These are phyloP conservation scores for Lepilemur septentrionalis DNA, from an alignment of 2,797 vertebrate genomes.

Conservation along the genomic window DNA sequence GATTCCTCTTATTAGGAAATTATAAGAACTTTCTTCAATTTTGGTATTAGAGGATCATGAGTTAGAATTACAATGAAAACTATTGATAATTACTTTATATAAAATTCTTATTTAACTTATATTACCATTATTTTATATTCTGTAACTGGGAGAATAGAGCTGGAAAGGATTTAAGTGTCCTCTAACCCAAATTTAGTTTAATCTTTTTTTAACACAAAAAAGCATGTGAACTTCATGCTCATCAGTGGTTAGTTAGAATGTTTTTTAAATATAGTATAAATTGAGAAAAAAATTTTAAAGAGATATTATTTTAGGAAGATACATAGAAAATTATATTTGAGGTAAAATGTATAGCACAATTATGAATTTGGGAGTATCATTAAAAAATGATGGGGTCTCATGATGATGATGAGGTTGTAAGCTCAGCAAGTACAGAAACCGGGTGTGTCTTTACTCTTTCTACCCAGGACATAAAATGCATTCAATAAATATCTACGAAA, in stretches of 20 bases:
- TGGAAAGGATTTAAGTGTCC: neutral
- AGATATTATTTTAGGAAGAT: neutral
- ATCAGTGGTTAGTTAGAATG: neutral
- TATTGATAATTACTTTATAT: neutral
- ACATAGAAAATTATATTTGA: neutral
- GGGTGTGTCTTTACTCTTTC: neutral
- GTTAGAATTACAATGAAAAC: conserved; percentile 7
- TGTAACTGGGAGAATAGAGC: neutral
- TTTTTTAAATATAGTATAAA: neutral
- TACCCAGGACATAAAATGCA: neutral
- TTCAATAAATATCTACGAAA: neutral
- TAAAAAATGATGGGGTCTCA: neutral
- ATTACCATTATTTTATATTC: neutral
- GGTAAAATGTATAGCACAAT: neutral
- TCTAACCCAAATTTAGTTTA: neutral
- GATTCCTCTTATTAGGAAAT: neutral
- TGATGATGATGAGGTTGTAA: neutral
- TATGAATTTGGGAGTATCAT: neutral
- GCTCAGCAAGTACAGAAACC: neutral
- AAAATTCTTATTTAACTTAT: neutral
- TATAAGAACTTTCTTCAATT: neutral
- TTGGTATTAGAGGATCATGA: neutral
- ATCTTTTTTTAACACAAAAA: neutral
- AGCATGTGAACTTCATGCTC: neutral
- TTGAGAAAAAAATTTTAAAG: neutral